Conservation (phyloP, 2,797 vertebrate genomes). For the Neomorphus geoffroyi region DNA sequence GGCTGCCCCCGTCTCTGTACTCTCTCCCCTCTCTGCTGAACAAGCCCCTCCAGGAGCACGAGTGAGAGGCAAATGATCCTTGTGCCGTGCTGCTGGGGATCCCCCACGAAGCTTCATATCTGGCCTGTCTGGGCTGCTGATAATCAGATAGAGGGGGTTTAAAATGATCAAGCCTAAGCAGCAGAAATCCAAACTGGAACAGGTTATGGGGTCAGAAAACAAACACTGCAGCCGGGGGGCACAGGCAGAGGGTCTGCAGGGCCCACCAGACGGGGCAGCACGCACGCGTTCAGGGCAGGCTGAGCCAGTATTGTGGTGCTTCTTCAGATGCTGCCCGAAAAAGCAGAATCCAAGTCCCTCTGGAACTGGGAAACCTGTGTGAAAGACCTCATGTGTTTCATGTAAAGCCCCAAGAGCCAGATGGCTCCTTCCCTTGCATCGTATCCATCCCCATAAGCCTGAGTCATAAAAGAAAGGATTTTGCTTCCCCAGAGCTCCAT, state of each 20-base stretch:
- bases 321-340: not conserved
- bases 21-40: not conserved
- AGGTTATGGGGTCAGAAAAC: constrained; percentile 51
- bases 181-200: constrained; percentile 52
- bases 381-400: not conserved
- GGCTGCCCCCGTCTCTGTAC: not conserved
- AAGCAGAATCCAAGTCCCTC: no score
- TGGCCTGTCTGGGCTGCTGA: constrained; percentile 12
- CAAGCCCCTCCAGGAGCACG: not conserved
- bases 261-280: not conserved
- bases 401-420: not conserved
- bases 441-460: not conserved
- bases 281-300: fast-evolving
- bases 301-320: not conserved
- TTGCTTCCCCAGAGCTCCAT: not conserved
- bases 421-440: not conserved
- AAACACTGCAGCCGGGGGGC: not conserved
- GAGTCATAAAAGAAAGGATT: not conserved
- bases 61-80: not conserved
- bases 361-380: not conserved
- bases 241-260: not conserved
- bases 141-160: constrained; percentile 64
- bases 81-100: not conserved
- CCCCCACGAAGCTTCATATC: not conserved
- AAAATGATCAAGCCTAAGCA: constrained; percentile 63